A percentile compares a stretch with the other conserved stretches of the same genome.
These are phyloP conservation scores for Panagrolaimus sp. DNA, from an alignment of 1,140 invertebrate genomes.

Conservation along the genomic window DNA sequence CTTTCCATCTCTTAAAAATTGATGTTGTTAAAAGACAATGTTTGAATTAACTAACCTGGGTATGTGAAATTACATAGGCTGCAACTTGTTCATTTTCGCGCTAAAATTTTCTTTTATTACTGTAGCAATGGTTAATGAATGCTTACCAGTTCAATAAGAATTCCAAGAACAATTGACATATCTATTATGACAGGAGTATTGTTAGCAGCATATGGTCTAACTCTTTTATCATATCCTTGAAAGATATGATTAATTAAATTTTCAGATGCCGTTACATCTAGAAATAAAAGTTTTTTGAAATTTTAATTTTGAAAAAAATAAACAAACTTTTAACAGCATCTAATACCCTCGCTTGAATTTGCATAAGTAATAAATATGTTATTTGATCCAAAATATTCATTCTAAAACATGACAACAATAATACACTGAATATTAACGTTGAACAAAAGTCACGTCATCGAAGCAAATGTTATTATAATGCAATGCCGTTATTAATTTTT, in stretches of 20 bases:
- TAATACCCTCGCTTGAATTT: neutral
- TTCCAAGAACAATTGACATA: constrained; percentile 50
- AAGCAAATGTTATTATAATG: too few species aligned
- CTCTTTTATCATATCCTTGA: constrained; percentile 27
- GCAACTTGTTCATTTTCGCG: constrained; percentile 48
- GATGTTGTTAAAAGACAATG: constrained; percentile 12
- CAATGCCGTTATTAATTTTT: too few species aligned
- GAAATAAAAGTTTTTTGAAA: neutral
- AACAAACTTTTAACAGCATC: neutral
- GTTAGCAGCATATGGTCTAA: constrained; percentile 34
- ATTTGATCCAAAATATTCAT: constrained; percentile 12
- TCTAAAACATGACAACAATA: neutral
- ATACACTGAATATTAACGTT: neutral
- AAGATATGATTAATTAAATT: neutral
- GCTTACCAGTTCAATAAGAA: constrained; percentile 40
- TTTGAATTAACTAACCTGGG: constrained; percentile 34
- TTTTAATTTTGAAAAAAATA: neutral
- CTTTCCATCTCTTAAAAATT: constrained; percentile 19
- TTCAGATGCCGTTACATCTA: neutral
- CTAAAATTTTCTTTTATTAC: constrained; percentile 24
- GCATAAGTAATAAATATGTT: constrained; percentile 12
- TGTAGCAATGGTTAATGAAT: neutral
- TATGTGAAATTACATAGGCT: constrained; percentile 44
- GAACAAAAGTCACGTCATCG: too few species aligned
- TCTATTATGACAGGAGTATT: constrained; percentile 34